Base-by-base conservation (phyloP, 2,797 vertebrate species). In the Huso huso region DNA sequence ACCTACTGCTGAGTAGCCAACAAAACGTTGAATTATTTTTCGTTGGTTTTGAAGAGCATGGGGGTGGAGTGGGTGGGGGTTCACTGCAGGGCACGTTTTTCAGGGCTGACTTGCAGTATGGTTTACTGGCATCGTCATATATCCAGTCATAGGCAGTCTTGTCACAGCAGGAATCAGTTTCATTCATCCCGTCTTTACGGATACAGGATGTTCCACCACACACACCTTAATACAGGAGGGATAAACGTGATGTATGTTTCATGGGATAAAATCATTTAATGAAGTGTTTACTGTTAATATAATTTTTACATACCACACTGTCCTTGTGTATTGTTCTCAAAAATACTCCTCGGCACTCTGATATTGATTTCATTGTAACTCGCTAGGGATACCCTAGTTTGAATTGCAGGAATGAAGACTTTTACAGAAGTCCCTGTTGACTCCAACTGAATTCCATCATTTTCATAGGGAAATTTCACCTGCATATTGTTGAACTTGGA, bases 111-210 rank as follows among this genome's bases (percentile, higher is more conserved):
- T 2, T 11, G 69, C 87, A 90, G 52, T 71, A 62, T 1, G 85
- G 82, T 64, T 85, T 89, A 15, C 52, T 10, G 4, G 84, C 75
- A 61, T 88, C 77, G 0, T 66, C 0, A 7, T 75, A 72, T 13
- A 88, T 49, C 87, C 88, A 90, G 49, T 85, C 84, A 48, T 78
- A 75, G 1, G 86, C 80, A 0, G 86, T 89, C 62, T 81, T 77
- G 10, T 74, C 72, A 77, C 87, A 90, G 72, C 87, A 90, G 49
- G 49, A 57, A 52, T 87, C 64, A 0, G 68, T 65, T 70, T 90
- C 88, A 0, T 71, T 68, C 3, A 52, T n/a, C 5, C 88, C 84
- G 65, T 76, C 69, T 72, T 64, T 79, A 48, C 86, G 86, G 11
- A 87, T 66, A 63, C 87, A 89, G 0, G 85, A 85, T 15, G 50